A percentile compares a stretch with the other conserved stretches of the same genome.
These are phyloP conservation scores for Selenia dentaria DNA, from an alignment of 2,888 invertebrate species.

Conservation along the genomic window DNA sequence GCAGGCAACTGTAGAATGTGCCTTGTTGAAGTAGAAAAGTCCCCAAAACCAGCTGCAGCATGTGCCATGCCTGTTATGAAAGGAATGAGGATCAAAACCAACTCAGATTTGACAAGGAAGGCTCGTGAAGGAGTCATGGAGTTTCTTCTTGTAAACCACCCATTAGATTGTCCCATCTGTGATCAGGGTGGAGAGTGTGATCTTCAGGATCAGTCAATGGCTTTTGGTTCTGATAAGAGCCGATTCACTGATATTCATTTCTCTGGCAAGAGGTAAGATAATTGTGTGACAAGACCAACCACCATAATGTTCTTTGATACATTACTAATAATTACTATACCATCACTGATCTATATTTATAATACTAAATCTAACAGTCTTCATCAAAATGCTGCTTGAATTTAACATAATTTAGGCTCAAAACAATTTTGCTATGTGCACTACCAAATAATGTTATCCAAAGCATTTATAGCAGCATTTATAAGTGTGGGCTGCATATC, in stretches of 20 bases:
- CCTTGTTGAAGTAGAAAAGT: slow-evolving; percentile 99
- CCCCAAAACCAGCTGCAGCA: slow-evolving; percentile 98
- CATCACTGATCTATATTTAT: no score
- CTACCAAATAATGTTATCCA: no score
- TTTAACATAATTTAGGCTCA: no score
- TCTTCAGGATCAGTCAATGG: slow-evolving; percentile 99
- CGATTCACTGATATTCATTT: slow-evolving; percentile 96
- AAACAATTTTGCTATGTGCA: no score
- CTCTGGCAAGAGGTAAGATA: slow-evolving; percentile 92
- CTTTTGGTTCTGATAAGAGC: slow-evolving; percentile 97
- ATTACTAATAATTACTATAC: no score
- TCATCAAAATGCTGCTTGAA: no score
- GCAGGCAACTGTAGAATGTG: slow-evolving; percentile 99
- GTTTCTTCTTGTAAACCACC: slow-evolving; percentile 98
- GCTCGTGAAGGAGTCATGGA: slow-evolving; percentile 97
- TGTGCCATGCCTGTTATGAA: slow-evolving; percentile 99
- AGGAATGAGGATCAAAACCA: slow-evolving; percentile 99
- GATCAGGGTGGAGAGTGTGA: slow-evolving; percentile 98
- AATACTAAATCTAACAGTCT: no score
- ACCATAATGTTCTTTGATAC: no score
- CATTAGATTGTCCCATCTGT: slow-evolving; percentile 99
- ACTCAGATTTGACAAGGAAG: slow-evolving; percentile 95
- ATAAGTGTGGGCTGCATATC: no score
- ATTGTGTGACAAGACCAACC: no score
- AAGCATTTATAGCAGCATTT: no score